Conservation (phyloP, 35 echinoderm and acorn worm species). For the Ophioderma brevispina region DNA sequence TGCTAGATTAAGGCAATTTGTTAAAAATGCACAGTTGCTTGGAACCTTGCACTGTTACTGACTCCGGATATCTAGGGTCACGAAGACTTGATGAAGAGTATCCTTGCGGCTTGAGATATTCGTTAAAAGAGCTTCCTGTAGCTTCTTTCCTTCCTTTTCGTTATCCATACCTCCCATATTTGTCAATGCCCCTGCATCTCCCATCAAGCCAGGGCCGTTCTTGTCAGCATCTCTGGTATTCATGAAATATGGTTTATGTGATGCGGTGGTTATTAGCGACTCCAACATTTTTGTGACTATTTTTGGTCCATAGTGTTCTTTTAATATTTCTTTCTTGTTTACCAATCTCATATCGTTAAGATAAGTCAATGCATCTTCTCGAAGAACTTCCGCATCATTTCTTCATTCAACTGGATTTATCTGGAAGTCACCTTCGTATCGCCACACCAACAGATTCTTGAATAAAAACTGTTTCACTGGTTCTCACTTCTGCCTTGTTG, state of each 20-base stretch:
- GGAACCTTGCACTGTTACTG: too few relatives aligned
- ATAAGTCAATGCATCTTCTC: background rate
- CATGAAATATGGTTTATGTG: constrained; percentile 7
- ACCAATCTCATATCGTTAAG: too few relatives aligned
- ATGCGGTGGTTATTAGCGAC: background rate
- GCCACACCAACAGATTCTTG: background rate
- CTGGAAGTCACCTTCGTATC: too few relatives aligned
- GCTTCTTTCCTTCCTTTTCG: background rate
- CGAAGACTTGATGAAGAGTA: constrained; percentile 36
- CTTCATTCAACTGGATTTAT: background rate
- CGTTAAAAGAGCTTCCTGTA: constrained; percentile 63
- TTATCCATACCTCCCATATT: constrained; percentile 3
- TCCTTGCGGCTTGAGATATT: constrained; percentile 38
- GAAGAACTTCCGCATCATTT: background rate
- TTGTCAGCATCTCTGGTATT: constrained; percentile 23
- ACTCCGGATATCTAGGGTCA: constrained; percentile 47
- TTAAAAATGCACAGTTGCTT: too few relatives aligned
- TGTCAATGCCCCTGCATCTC: background rate
- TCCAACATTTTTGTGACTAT: background rate
- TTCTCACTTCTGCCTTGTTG: too few relatives aligned
- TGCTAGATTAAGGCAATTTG: too few relatives aligned
- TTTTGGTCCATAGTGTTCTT: background rate
- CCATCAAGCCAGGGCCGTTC: constrained; percentile 4
- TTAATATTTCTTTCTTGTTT: background rate
- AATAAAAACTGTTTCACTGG: background rate